Evolutionary conservation across 2,797 vertebrate species (phyloP), one percentile per base, ranked within the genome.

Genomic region (Cossypha heuglini): DNA sequence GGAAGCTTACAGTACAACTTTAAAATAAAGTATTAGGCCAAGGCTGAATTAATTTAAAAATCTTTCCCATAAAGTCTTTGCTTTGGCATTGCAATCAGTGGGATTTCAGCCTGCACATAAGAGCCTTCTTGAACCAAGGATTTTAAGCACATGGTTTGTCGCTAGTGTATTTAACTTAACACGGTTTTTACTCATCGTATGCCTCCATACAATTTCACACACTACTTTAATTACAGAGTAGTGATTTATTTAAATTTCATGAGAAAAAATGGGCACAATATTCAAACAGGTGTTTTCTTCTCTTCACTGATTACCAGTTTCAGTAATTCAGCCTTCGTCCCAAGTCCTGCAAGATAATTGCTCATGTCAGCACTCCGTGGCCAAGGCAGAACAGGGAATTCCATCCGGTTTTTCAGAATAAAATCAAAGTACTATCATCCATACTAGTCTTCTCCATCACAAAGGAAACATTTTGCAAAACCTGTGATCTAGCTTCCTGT

Each of bases 191-290:
- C 88, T 96, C 77, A 78, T 48, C 35, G 10, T 86, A 42, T 94
- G 85, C 67, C 59, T 91, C 83, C 1, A 7, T 42, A 42, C 64
- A 66, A 86, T 81, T 93, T 88, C 94, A 93, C 91, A 94, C 0
- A 0, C 51, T 94, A 84, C 74, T 92, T 84, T 94, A 95, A 96
- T 96, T 94, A 93, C 87, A 94, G 59, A 91, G 85, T 73, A 96
- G 95, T 76, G 88, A 84, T 85, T 93, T 94, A 94, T 96, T 94
- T 95, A 95, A 94, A 97, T 96, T 95, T 94, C 91, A 92, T 90
- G 67, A 95, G 91, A 38, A 49, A 95, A 92, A 66, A 5, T 7
- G 20, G 69, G 62, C 76, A 91, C 29, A 74, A 84, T 86, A 90
- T 86, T 94, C 91, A 69, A 90, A 94, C 66, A 86, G 85, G 91